Evolutionary conservation across 2,113 vertebrate species (phyloP), one percentile per base, ranked within the genome.

Genomic region (Tautogolabrus adspersus): DNA sequence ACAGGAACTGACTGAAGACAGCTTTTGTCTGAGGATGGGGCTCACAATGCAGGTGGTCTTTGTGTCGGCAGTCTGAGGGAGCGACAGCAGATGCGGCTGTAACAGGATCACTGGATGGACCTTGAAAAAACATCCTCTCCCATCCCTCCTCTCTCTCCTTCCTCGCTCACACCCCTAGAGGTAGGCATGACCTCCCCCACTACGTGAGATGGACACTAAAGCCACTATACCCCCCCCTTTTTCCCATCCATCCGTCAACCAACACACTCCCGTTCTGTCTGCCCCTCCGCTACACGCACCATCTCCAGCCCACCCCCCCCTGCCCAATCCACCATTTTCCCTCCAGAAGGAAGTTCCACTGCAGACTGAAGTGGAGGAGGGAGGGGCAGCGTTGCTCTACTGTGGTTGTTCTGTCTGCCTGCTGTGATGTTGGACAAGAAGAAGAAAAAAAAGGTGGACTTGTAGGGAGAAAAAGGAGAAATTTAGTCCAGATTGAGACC

Each of bases 41-140:
- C 71, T 77, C 56, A 79, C 79, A 56, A 59, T 26, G 72, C 88
- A 82, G 88, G 88, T 74, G 89, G 89, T 83, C 78, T 92, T 91
- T 79, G 58, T 83, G 65, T 66, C 16, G 21, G 81, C 82, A 69
- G 74, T 69, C 68, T 58, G 67, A 75, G 67, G 75, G 42, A 61
- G 79, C 83, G 82, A 77, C 19, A 19, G 85, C 91, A 91, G 84
- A 91, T 83, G 87, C 63, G 68, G 81, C 81, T 89, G 88, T 88
- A 88, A 93, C 83, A 26, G 79, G 82, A 92, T 91, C 88, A 82
- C 90, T 86, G 84, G 88, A 86, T 81, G 86, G 75, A 77, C 83
- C 79, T 67, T 66, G 61, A 73, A 88, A 73, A 88, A 77, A 73
- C 54, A 59, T 65, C 66, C 66, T 38, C 23, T 21, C 51, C 68